Percentiles rank a stretch among this genome's conserved stretches.
These are phyloP conservation scores for Anser brachyrhynchus DNA, from an alignment of 2,113 vertebrate species.

Conservation along the genomic window DNA sequence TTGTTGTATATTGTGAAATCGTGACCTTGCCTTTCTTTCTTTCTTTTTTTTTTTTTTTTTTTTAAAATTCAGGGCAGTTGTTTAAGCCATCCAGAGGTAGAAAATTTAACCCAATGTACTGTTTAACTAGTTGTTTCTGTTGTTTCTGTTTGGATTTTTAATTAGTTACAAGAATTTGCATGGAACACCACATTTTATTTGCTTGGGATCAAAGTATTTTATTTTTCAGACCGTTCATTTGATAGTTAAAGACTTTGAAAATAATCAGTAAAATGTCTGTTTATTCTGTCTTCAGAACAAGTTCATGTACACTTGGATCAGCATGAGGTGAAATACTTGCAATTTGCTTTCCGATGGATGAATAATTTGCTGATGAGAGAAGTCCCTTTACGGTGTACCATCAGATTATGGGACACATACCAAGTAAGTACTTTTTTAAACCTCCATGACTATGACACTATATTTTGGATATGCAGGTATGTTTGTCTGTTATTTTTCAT, in stretches of 20 bases:
- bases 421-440: constrained; percentile 81
- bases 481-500: background rate
- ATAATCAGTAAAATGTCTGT: constrained; percentile 6
- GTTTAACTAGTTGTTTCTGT: background rate
- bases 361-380: constrained; percentile 98
- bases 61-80: background rate
- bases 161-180: background rate
- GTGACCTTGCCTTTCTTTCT: background rate
- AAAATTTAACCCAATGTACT: background rate
- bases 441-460: background rate
- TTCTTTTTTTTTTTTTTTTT: background rate
- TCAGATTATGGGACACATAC: constrained; percentile 96
- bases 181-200: background rate
- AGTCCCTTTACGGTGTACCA: constrained; percentile 89
- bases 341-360: constrained; percentile 99
- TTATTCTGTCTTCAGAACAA: constrained; percentile 79
- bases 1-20: background rate
- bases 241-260: background rate
- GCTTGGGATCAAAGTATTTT: background rate
- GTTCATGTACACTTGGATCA: constrained; percentile 93
- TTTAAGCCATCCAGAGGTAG: background rate
- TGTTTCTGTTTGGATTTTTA: background rate
- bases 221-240: background rate
- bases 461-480: background rate
- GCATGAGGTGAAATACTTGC: constrained; percentile 95